Percentiles rank a stretch among this genome's conserved stretches.
phyloP scores from a whole-genome alignment of 2,797 vertebrate genomes.

The Neosilurus mollespiculum region DNA sequence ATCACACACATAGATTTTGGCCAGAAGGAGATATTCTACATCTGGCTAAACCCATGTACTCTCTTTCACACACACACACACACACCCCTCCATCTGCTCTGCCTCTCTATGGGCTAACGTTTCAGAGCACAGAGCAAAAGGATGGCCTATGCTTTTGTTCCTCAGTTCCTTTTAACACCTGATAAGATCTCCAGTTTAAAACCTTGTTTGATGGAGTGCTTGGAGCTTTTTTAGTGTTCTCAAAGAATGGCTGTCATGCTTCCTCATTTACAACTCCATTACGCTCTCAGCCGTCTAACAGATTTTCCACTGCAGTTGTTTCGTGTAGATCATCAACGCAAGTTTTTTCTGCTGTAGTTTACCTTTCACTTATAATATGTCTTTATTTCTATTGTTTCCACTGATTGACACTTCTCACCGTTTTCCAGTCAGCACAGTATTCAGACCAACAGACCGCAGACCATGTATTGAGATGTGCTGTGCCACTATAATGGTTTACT shows the following conservation, averaged over 20 bases:
- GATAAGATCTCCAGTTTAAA: slow-evolving; percentile 54
- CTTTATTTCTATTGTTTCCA: neutral
- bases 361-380: neutral
- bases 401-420: neutral
- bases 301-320: slow-evolving; percentile 33
- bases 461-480: neutral
- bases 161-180: slow-evolving; percentile 53
- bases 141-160: slow-evolving; percentile 44
- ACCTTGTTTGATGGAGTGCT: slow-evolving; percentile 48
- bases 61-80: slow-evolving; percentile 15
- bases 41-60: slow-evolving; percentile 31
- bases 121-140: slow-evolving; percentile 36
- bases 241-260: slow-evolving; percentile 32
- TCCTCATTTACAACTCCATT: slow-evolving; percentile 51
- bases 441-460: slow-evolving; percentile 18
- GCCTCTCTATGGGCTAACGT: slow-evolving; percentile 28
- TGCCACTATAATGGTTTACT: slow-evolving; percentile 57
- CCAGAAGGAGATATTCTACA: slow-evolving; percentile 28
- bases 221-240: slow-evolving; percentile 43
- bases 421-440: neutral
- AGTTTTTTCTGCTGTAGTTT: neutral
- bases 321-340: slow-evolving; percentile 33
- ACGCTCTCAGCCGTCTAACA: slow-evolving; percentile 26
- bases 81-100: slow-evolving; percentile 27
- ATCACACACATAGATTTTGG: slow-evolving; percentile 24